Evolutionary conservation across 37 sponge, comb jelly and placozoan species (phyloP), one percentile per base, ranked within the genome.

Genomic region (Amphimedon queenslandica): DNA sequence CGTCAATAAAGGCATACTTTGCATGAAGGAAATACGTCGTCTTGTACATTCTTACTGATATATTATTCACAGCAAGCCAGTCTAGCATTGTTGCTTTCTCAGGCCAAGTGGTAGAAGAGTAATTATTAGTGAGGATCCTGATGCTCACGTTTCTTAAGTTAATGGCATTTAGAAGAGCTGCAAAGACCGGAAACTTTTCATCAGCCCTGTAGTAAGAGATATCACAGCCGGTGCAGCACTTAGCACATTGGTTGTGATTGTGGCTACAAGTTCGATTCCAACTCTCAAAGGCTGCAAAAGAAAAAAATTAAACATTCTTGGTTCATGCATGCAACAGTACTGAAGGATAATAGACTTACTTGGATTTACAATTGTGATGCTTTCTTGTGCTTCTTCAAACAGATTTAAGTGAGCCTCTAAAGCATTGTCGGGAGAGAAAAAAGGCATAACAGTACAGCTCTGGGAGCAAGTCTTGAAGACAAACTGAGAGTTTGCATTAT

Each of bases 371-470:
- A 92, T 32, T 25, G 87, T 88, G 28, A 92, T 79, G 29, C 61
- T 38, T 29, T 75, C 66, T 55, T 67, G 39, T 24, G 93, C 93
- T 21, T 72, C 71, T 33, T 84, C 58, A 55, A 92, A 87, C 31
- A 92, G 81, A 16, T 64, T 57, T 24, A 92, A 35, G 75, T 92
- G 87, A 35, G 80, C 73, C 0, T 87, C 69, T 5, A 92, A 58
- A 5, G 89, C 83, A 66, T 69, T 71, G 81, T 92, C 93, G 10
- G 93, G 93, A 23, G 93, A 92, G 84, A 92, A 92, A 81, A 77
- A 92, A 0, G 93, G 93, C 0, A 88, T 86, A 23, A 69, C 88
- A 2, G 85, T 80, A 72, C 80, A 80, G 40, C 24, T 30, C 51
- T 63, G 23, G 3, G 37, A 36, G 74, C 93, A 92, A 5, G 40